Conservation (phyloP, 2,888 invertebrate species). For the Hedya salicella region DNA sequence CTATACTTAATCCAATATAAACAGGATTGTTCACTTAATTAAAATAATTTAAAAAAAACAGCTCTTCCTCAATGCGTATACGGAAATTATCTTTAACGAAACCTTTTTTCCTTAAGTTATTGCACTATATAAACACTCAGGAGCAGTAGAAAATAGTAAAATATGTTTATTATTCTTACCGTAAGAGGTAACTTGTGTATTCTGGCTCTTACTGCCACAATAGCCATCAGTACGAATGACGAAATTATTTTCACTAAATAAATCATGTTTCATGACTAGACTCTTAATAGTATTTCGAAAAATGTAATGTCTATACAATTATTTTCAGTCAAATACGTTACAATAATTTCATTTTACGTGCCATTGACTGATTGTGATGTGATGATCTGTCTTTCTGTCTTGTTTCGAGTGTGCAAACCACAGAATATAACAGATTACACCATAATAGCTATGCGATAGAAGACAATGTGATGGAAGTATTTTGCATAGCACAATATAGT, state of each 20-base stretch:
- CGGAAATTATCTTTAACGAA: neutral
- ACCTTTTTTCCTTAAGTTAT: neutral
- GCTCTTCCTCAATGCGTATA: neutral
- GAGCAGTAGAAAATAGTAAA: slow-evolving; percentile 19
- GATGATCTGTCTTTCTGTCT: neutral
- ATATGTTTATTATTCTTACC: slow-evolving; percentile 57
- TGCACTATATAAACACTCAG: neutral
- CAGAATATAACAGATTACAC: neutral
- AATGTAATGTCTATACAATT: slow-evolving; percentile 7
- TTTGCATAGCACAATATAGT: too few species aligned
- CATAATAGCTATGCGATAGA: too few species aligned
- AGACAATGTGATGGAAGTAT: too few species aligned
- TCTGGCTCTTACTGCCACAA: slow-evolving; percentile 64
- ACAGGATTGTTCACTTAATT: slow-evolving; percentile 2
- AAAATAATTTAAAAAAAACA: slow-evolving; percentile 11
- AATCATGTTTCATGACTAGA: slow-evolving; percentile 50
- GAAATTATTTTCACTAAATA: slow-evolving; percentile 54
- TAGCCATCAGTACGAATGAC: slow-evolving; percentile 56
- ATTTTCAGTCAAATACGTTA: slow-evolving; percentile 13
- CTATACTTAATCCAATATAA: slow-evolving; percentile 20
- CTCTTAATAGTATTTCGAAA: slow-evolving; percentile 19
- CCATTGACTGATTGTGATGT: slow-evolving; percentile 23
- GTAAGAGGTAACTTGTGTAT: slow-evolving; percentile 76
- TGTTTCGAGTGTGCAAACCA: neutral
- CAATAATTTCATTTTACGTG: slow-evolving; percentile 14